Conservation (phyloP, 2,113 vertebrate species). For the Poeciliopsis retropinna region DNA sequence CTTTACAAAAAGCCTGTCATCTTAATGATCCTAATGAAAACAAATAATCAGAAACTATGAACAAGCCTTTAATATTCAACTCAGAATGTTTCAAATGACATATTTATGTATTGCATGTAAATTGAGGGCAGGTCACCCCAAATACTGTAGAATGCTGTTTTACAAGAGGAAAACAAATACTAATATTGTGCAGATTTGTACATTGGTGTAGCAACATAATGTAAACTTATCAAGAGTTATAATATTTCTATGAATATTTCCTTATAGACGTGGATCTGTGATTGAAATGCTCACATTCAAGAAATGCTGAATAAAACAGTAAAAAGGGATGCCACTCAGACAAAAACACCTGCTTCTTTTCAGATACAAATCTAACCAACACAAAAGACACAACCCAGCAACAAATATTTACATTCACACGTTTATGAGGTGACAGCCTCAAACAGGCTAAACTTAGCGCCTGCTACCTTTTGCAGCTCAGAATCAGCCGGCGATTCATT, state of each 20-base stretch:
- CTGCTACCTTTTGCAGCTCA: neutral
- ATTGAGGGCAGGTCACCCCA: neutral
- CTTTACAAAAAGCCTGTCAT: no score
- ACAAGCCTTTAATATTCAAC: neutral
- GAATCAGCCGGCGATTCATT: constrained; percentile 26
- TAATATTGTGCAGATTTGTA: neutral
- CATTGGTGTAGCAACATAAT: neutral
- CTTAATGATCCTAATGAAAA: no score
- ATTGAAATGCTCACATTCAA: constrained; percentile 13
- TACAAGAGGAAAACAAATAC: neutral
- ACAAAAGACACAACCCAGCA: constrained; percentile 3
- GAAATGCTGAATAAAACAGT: neutral
- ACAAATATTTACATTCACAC: neutral
- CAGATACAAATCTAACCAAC: neutral
- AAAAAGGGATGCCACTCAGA: constrained; percentile 24
- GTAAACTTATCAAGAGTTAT: neutral
- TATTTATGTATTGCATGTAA: neutral
- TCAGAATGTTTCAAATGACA: neutral
- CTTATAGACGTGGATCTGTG: neutral
- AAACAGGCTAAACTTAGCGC: constrained; percentile 26
- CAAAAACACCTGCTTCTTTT: neutral
- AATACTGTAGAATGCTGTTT: neutral
- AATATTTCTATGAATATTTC: neutral
- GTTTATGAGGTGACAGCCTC: constrained; percentile 11
- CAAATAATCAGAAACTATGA: neutral